Percentiles rank a stretch among this genome's conserved stretches.
phyloP scores from a whole-genome alignment of 2,797 vertebrate genomes.

The Anas georgica region DNA sequence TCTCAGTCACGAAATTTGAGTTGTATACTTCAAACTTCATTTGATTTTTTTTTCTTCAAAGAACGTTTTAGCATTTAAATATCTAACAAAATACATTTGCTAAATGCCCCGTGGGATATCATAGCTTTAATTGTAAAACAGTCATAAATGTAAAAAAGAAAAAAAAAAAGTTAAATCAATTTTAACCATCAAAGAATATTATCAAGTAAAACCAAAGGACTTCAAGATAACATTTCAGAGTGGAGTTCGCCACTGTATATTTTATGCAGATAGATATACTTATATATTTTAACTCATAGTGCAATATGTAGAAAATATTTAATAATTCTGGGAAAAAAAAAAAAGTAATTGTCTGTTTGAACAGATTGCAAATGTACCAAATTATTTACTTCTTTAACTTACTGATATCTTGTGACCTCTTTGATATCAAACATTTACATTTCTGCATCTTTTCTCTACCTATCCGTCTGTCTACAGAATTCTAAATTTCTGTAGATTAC shows the following conservation, averaged over 20 bases:
- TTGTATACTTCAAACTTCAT: background rate
- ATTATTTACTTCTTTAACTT: background rate
- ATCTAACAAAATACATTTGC: constrained; percentile 16
- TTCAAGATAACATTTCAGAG: background rate
- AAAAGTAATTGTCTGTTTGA: background rate
- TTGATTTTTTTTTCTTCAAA: constrained; percentile 18
- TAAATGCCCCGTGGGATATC: background rate
- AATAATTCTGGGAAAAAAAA: background rate
- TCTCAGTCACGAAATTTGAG: background rate
- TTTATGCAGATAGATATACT: background rate
- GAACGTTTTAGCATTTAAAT: constrained; percentile 17
- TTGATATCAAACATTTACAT: background rate
- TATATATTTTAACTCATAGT: background rate
- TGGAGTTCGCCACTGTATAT: background rate
- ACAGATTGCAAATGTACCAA: background rate
- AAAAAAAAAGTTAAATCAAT: background rate
- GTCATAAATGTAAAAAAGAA: background rate
- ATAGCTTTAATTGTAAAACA: background rate
- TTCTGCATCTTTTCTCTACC: background rate
- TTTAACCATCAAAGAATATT: background rate
- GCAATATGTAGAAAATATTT: background rate
- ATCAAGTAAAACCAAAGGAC: background rate
- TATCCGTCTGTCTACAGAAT: background rate
- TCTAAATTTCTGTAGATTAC: background rate
- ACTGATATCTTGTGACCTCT: background rate